Evolutionary conservation across 1,140 invertebrate genomes (phyloP), one percentile per base, ranked within the genome.

Genomic region (Sipha flava): DNA sequence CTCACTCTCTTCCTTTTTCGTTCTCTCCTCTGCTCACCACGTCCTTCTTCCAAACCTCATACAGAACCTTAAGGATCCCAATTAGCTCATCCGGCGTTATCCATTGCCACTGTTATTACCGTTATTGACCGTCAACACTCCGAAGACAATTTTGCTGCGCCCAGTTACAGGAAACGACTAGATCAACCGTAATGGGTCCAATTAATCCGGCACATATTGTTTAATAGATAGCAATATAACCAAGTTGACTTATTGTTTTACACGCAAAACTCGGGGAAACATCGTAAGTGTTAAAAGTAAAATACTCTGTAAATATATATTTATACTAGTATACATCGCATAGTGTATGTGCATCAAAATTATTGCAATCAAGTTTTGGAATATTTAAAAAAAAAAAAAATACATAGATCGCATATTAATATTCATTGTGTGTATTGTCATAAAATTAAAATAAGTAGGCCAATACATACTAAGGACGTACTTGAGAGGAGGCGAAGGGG

Each of bases 181-280:
- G 70, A 75, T 75, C 70, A 21, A 54, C 70, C n/a, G n/a, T 75
- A 75, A 75, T 75, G 47, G 70, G 47, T 21, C 49, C 70, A 75
- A 75, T 75, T 75, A 75, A 75, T 75, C 70, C 47, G 29, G 47
- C 14, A 7, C 5, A 16, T 52, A 14, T 7, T 26, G 26, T 12
- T 75, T 75, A 54, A 75, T 54, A 66, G 31, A 66, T 29, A 9
- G 18, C 59, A 64, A 40, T 66, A 37, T n/a, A 34, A 37, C 31
- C 29, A 16, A 66, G n/a, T 40, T 2, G 62, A 54, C 70, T 34
- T 52, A 34, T 75, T 75, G 70, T 75, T 75, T 75, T 72, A 72
- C 16, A 9, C 43, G 29, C 43, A 31, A 3, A 52, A 49, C 47
- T 0, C 6, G 7, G 21, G 9, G 2, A 23, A 21, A n/a, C n/a